Evolutionary conservation across 1,140 invertebrate species (phyloP), one percentile per base, ranked within the genome.

Genomic region (Euglossa dilemma): DNA sequence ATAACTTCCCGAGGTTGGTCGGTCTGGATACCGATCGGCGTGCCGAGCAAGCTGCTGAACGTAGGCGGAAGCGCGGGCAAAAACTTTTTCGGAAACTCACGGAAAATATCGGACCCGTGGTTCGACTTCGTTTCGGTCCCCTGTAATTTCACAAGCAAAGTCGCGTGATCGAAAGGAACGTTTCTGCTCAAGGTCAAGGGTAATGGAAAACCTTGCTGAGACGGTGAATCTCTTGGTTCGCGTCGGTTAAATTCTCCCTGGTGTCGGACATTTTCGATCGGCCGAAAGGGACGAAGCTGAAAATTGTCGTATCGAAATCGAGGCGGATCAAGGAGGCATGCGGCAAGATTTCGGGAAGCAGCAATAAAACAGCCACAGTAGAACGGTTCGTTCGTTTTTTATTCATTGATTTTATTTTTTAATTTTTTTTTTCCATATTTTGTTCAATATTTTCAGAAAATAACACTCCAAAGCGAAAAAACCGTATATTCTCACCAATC

Each of bases 401-500:
- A 93, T 93, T 92, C 92, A 93, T 93, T 94, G 90, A 94, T 94
- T 93, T 87, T 90, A 94, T 94, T 94, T 94, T 93, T 94, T 94
- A 91, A 93, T 94, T 93, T 93, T 94, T 71, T n/a, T 94, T 94
- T 94, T 94, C 92, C 92, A 93, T 93, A 94, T 94, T 94, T 94
- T 94, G 92, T 94, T 94, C 92, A 94, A 94, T 94, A 94, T 95
- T 95, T 93, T 95, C 94, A 94, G 93, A 95, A 95, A 95, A 95
- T 95, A 95, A 95, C 94, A 95, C 94, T 94, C 93, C 94, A 94
- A 94, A 94, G 93, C 93, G 94, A 94, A 94, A 94, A 94, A 94
- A 94, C 93, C 91, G 92, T 92, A 91, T 93, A 94, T 94, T 94
- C 90, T 94, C 92, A 94, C 92, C 93, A 93, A 93, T 93, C 92